A percentile compares a stretch with the other conserved stretches of the same genome.
These are phyloP conservation scores for Porites evermanni DNA, from an alignment of 92 coral and sea anemone genomes.

Conservation along the genomic window DNA sequence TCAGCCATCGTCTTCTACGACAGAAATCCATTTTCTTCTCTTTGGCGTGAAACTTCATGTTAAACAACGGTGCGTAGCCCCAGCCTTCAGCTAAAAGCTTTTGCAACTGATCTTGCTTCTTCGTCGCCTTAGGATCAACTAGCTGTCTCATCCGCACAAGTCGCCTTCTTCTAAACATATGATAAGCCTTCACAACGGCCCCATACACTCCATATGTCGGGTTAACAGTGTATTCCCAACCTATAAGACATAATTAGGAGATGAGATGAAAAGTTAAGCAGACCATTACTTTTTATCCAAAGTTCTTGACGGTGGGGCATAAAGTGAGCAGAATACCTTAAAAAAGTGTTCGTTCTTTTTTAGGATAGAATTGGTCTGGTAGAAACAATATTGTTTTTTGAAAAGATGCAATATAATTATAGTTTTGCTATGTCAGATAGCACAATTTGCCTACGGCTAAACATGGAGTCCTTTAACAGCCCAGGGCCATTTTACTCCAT, in stretches of 20 bases:
- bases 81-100: constrained; percentile 91
- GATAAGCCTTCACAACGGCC: constrained; percentile 90
- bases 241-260: constrained; percentile 5
- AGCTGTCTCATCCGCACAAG: constrained; percentile 83
- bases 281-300: neutral
- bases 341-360: no score
- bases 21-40: constrained; percentile 96
- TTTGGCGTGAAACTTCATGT: constrained; percentile 90
- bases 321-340: no score
- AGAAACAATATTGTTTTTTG: no score
- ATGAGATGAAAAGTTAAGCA: neutral
- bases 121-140: constrained; percentile 63
- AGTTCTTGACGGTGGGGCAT: no score
- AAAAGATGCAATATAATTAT: no score
- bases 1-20: constrained; percentile 91
- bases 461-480: no score
- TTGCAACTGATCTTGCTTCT: constrained; percentile 82
- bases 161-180: constrained; percentile 82
- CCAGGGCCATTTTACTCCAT: no score
- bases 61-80: constrained; percentile 95
- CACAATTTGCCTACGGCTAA: no score
- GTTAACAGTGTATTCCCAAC: constrained; percentile 91
- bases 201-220: constrained; percentile 83
- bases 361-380: no score
- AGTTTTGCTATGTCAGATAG: no score